These are phyloP conservation scores for Pomatostomus ruficeps DNA, from an alignment of 2,113 vertebrate genomes.

Conservation along the genomic window DNA sequence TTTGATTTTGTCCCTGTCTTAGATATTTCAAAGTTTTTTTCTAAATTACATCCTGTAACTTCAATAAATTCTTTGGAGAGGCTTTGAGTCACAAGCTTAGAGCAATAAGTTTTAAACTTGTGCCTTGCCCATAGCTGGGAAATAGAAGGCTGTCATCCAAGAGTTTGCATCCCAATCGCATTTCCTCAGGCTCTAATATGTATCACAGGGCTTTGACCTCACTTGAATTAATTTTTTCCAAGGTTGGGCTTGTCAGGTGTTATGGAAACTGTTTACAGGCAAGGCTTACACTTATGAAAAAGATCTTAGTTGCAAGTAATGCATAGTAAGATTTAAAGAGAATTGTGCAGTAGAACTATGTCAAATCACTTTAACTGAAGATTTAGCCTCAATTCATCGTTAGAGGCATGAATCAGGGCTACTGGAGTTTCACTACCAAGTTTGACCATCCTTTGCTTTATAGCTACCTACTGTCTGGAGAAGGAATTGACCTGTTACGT, in stretches of 20 bases:
- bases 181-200: neutral
- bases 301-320: neutral
- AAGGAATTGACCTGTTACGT: neutral
- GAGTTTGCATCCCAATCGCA: neutral
- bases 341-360: neutral
- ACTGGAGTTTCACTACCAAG: neutral
- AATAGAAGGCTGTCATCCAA: neutral
- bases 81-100: neutral
- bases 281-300: neutral
- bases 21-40: neutral
- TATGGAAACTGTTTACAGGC: neutral
- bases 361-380: neutral
- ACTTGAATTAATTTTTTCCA: neutral
- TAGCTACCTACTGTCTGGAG: neutral
- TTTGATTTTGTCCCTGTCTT: neutral
- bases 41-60: neutral
- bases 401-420: neutral
- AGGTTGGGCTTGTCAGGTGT: fast-evolving
- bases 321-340: neutral
- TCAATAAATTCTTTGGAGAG: neutral
- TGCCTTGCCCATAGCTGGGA: fast-evolving
- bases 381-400: neutral
- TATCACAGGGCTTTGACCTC: neutral
- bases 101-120: neutral
- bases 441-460: neutral